Percentiles rank a stretch among this genome's conserved stretches.
Conservation (phyloP, 1,140 invertebrate genomes). For the Brachionus manjavacas region DNA sequence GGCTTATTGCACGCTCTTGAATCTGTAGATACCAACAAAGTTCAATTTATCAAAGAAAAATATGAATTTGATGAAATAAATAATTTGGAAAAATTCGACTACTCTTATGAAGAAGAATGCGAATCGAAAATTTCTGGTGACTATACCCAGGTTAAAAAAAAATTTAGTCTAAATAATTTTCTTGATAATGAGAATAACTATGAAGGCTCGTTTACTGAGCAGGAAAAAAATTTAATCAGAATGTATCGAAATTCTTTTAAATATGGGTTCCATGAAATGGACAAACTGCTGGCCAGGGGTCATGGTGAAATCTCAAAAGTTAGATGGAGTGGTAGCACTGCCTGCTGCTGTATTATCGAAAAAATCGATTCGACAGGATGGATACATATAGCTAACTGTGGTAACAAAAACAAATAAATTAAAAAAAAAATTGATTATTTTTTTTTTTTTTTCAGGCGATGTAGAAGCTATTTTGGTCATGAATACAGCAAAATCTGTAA, state of each 20-base stretch:
- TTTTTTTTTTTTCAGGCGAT: not conserved
- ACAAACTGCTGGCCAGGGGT: constrained; percentile 22
- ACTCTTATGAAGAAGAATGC: not conserved
- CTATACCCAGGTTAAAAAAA: not conserved
- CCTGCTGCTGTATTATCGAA: constrained; percentile 8
- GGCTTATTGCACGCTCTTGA: not conserved
- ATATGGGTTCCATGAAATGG: constrained; percentile 20
- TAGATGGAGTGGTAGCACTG: constrained; percentile 29
- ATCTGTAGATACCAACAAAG: not conserved
- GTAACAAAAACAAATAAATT: not conserved
- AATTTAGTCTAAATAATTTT: constrained; percentile 6
- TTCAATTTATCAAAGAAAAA: constrained; percentile 25
- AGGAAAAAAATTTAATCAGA: not conserved
- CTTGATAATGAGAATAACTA: not conserved
- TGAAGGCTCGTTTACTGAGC: not conserved
- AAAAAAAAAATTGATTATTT: not conserved
- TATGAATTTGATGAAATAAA: constrained; percentile 35
- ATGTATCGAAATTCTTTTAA: not conserved
- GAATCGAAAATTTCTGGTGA: not conserved
- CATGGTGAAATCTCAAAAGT: constrained; percentile 10
- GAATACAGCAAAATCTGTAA: not conserved
- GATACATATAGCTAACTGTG: constrained; percentile 37
- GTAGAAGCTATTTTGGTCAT: constrained; percentile 32
- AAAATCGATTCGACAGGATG: not conserved
- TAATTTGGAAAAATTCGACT: constrained; percentile 35